phyloP scores from a whole-genome alignment of 2,888 invertebrate genomes.

The Phrixothrix hirtus region DNA sequence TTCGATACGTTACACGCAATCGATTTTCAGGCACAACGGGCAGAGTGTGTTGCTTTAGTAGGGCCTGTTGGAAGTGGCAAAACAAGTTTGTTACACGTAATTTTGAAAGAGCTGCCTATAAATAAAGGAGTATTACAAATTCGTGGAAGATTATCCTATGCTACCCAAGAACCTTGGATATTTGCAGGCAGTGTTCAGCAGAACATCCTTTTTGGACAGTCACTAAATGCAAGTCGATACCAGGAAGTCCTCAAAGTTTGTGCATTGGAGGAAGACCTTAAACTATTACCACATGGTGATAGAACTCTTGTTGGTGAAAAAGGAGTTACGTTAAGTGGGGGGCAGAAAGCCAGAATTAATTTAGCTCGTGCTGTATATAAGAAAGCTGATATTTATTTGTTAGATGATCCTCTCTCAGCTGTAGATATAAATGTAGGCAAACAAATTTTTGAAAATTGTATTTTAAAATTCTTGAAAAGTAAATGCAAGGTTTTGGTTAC shows the following conservation, averaged over 20 bases:
- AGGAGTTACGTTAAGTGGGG: constrained; percentile 71
- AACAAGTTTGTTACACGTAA: constrained; percentile 57
- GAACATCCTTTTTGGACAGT: constrained; percentile 85
- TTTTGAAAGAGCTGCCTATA: constrained; percentile 72
- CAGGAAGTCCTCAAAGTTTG: constrained; percentile 68
- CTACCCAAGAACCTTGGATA: constrained; percentile 82
- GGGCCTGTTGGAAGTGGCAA: constrained; percentile 61
- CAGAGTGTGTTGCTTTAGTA: constrained; percentile 59
- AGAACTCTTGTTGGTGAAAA: constrained; percentile 77
- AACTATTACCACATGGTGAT: constrained; percentile 73
- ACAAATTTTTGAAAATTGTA: constrained; percentile 80
- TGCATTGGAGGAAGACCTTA: constrained; percentile 70
- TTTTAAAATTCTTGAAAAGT: constrained; percentile 63
- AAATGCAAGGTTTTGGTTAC: constrained; percentile 75
- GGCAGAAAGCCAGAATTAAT: constrained; percentile 83
- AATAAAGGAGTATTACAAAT: constrained; percentile 65
- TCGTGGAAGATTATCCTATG: constrained; percentile 71
- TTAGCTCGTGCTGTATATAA: constrained; percentile 82
- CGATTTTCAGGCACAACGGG: constrained; percentile 41
- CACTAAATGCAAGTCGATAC: constrained; percentile 66
- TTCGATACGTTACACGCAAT: background rate
- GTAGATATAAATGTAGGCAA: constrained; percentile 86
- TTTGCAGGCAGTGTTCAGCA: constrained; percentile 79
- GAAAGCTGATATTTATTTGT: constrained; percentile 77
- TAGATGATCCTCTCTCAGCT: constrained; percentile 87